Base-by-base conservation (phyloP, 2,113 vertebrate genomes). In the Heliornis fulica region DNA sequence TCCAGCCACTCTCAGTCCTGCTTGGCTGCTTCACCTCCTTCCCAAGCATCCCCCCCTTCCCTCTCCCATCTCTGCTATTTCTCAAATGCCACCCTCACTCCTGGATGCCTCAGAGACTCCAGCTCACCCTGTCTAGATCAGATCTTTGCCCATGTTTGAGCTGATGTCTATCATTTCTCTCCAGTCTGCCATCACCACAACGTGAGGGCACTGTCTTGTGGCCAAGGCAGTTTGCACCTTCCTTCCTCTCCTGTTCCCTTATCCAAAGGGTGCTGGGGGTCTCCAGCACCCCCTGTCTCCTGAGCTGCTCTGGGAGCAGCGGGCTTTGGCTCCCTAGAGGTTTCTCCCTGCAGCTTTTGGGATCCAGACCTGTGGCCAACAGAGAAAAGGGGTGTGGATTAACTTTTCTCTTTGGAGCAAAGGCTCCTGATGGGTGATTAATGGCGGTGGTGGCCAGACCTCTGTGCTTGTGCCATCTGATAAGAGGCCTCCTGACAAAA, bases 401-500 rank as follows among this genome's bases (percentile, higher is more conserved):
- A 76, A 83, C 45, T 83, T 81, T 59, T 41, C 20, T 64, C 13
- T 76, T 31, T 48, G 51, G 89, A 61, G 40, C 43, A 54, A 65
- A 70, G 28, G 71, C 54, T 65, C 82, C 87, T 89, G 93, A 78
- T 80, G 32, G 71, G 66, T 96, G 93, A 96, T 89, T 77, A 68
- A 94, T 93, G 93, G 85, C 65, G 3, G 7, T 43, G 3, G 7
- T 43, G 41, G 83, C 88, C 93, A 83, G 93, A 80, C 43, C 87
- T 65, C 91, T 71, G 38, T 68, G 91, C 83, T 95, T 95, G 68
- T 95, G 96, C 96, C 94, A 90, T 87, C 75, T 97, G 97, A 97
- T 93, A 95, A 97, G 93, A 87, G 56, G 79, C 94, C 96, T 95
- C 94, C 96, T 96, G 95, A 90, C 92, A 96, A 94, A 96, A 89